phyloP scores from a whole-genome alignment of 2,888 invertebrate species.

The Scaptomyza cyrtandrae region DNA sequence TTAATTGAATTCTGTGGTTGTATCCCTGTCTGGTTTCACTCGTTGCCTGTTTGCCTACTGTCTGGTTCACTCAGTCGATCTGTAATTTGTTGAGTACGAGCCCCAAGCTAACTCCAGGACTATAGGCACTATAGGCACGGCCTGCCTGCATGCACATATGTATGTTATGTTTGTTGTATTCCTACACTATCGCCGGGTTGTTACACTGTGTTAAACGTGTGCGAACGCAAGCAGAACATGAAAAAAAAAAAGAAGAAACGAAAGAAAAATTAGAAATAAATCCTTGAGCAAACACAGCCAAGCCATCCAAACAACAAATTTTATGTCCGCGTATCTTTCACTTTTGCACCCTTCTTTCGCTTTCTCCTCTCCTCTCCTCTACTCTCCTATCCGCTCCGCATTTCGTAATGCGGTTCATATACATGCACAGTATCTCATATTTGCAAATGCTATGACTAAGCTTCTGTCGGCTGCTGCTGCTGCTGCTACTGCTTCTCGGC shows the following conservation, averaged over 20 bases:
- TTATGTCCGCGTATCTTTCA: too few species aligned
- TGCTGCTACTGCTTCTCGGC: too few species aligned
- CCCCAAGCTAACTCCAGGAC: slow-evolving; percentile 8
- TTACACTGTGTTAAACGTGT: slow-evolving; percentile 34
- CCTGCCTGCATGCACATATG: not conserved
- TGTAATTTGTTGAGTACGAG: not conserved
- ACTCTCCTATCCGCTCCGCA: too few species aligned
- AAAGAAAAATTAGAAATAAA: not conserved
- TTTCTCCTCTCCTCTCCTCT: too few species aligned
- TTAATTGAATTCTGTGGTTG: slow-evolving; percentile 37
- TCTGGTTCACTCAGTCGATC: slow-evolving; percentile 20
- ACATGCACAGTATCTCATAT: slow-evolving; percentile 11
- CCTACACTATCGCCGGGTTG: slow-evolving; percentile 2
- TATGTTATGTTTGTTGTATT: not conserved
- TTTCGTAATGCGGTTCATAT: slow-evolving; percentile 14
- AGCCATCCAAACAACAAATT: slow-evolving; percentile 14
- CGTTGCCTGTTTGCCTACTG: not conserved
- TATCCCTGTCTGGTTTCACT: slow-evolving; percentile 8
- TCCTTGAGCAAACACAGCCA: slow-evolving; percentile 36
- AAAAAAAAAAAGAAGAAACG: not conserved
- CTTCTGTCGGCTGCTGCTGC: too few species aligned
- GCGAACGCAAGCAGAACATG: slow-evolving; percentile 31
- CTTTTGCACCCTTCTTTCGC: too few species aligned
- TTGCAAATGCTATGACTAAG: slow-evolving; percentile 28
- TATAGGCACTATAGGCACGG: not conserved